These are phyloP conservation scores for Labeo calbasu DNA, from an alignment of 2,797 vertebrate species.

Conservation along the genomic window DNA sequence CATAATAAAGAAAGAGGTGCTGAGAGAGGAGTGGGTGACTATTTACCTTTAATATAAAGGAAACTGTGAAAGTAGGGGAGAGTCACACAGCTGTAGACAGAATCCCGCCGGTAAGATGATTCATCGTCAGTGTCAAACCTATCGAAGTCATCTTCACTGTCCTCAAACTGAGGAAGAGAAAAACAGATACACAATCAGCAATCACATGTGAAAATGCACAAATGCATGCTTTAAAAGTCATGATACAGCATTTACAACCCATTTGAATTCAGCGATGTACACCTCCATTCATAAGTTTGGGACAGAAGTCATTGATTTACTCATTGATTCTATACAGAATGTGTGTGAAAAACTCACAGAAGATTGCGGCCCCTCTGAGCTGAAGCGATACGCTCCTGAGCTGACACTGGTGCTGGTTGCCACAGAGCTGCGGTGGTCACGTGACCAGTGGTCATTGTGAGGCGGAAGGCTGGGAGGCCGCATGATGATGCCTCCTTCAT, in stretches of 20 bases:
- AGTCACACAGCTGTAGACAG: conserved; percentile 96
- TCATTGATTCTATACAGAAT: too few relatives aligned
- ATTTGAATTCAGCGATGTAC: neutral
- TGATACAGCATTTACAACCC: neutral
- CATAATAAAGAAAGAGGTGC: neutral
- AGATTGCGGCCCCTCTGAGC: conserved; percentile 94
- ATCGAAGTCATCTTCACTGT: conserved; percentile 97
- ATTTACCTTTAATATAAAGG: conserved; percentile 92
- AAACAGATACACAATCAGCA: conserved; percentile 9
- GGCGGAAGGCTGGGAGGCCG: conserved; percentile 86
- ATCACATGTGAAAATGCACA: neutral
- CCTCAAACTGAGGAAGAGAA: conserved; percentile 85
- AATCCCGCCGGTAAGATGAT: conserved; percentile 90
- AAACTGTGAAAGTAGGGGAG: conserved; percentile 98
- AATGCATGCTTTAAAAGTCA: neutral
- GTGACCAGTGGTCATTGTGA: conserved; percentile 89
- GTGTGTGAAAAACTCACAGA: conserved; percentile 80
- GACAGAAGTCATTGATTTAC: too few relatives aligned
- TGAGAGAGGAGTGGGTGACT: neutral
- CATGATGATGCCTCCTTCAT: conserved; percentile 87
- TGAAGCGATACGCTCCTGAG: conserved; percentile 90
- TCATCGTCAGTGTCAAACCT: conserved; percentile 93
- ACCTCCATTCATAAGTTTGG: neutral
- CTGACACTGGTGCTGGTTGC: conserved; percentile 95
- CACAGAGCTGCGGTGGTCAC: conserved; percentile 87